A percentile compares a stretch with the other conserved stretches of the same genome.
Conservation (phyloP, 23 tunicate genomes). For the Halocynthia aurantium region DNA sequence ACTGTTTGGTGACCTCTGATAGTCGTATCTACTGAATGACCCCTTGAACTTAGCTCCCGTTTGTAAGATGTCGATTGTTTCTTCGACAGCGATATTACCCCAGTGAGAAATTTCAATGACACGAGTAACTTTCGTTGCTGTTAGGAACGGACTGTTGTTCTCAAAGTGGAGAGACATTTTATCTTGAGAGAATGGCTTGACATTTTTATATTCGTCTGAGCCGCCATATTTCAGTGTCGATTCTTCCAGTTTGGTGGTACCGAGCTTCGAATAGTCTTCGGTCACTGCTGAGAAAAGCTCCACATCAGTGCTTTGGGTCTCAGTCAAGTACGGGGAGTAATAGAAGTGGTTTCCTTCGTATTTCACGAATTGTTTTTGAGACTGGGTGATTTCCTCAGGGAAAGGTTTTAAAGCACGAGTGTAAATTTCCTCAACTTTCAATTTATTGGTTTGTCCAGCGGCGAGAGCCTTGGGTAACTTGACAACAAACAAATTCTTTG, state of each 20-base stretch:
- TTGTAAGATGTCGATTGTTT: slow-evolving; percentile 65
- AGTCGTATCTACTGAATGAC: slow-evolving; percentile 92
- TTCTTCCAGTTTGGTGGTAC: slow-evolving; percentile 63
- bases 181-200: slow-evolving; percentile 24
- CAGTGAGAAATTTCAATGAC: slow-evolving; percentile 95
- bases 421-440: slow-evolving; percentile 56
- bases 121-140: slow-evolving; percentile 57
- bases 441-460: slow-evolving; percentile 24
- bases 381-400: slow-evolving; percentile 91
- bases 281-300: slow-evolving; percentile 71
- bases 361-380: slow-evolving; percentile 85
- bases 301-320: slow-evolving; percentile 54
- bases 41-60: slow-evolving; percentile 95
- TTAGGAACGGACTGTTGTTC: slow-evolving; percentile 89
- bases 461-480: slow-evolving; percentile 43
- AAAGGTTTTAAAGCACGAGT: slow-evolving; percentile 58
- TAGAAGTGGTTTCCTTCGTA: slow-evolving; percentile 86
- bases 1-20: slow-evolving; percentile 80
- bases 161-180: slow-evolving; percentile 80
- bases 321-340: slow-evolving; percentile 79
- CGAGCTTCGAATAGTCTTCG: slow-evolving; percentile 68
- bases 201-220: slow-evolving; percentile 60
- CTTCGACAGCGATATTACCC: slow-evolving; percentile 97
- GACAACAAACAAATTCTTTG: slow-evolving; percentile 43
- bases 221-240: slow-evolving; percentile 76